Conservation (phyloP, 1,140 invertebrate species). For the Calephelis nemesis region DNA sequence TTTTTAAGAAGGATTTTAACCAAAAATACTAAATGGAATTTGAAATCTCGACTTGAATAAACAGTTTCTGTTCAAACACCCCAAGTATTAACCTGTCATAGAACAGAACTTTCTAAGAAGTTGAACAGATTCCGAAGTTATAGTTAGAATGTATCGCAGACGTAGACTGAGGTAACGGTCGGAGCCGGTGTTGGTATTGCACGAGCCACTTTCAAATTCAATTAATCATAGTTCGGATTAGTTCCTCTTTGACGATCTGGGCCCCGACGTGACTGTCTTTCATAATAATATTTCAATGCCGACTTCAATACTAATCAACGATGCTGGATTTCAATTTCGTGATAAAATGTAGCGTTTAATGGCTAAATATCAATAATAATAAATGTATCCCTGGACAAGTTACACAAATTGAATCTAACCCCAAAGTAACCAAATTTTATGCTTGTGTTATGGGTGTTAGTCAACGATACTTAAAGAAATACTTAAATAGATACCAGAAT, state of each 20-base stretch:
- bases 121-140: conserved; percentile 49
- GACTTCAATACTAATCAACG: conserved; percentile 32
- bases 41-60: conserved; percentile 9
- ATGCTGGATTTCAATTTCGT: not conserved
- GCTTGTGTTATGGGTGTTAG: no score
- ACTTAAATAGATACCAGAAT: no score
- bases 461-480: no score
- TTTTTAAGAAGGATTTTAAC: no score
- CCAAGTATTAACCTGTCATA: conserved; percentile 53
- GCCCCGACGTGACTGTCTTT: conserved; percentile 65
- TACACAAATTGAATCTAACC: no score
- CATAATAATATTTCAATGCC: conserved; percentile 46
- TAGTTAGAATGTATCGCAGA: conserved; percentile 42
- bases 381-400: no score
- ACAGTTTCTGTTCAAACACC: conserved; percentile 31
- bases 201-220: conserved; percentile 67
- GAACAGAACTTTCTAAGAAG: conserved; percentile 37
- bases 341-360: no score
- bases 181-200: conserved; percentile 43
- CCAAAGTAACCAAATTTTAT: no score
- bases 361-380: no score
- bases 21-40: no score
- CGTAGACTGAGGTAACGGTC: conserved; percentile 57
- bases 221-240: conserved; percentile 77
- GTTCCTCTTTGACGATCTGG: conserved; percentile 67